phyloP scores from a whole-genome alignment of 2,113 vertebrate species.

The Hymenochirus boettgeri region DNA sequence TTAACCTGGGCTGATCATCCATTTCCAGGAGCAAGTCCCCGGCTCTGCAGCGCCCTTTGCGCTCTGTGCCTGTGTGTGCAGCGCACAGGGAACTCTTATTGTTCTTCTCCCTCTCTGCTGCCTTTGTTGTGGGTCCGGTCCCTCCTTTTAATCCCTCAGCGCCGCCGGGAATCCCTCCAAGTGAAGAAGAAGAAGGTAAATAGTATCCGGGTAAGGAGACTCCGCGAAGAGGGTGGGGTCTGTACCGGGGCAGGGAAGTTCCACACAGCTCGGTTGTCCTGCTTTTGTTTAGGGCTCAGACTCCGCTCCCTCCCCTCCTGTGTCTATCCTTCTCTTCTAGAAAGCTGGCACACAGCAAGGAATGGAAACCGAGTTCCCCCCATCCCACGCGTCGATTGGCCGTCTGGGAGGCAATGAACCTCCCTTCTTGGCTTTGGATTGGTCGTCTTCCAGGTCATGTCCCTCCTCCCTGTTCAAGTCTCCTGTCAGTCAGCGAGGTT shows the following conservation, averaged over 20 bases:
- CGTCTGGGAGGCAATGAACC: neutral
- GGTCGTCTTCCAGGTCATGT: slow-evolving; percentile 4
- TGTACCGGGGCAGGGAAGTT: neutral
- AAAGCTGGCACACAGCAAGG: slow-evolving; percentile 36
- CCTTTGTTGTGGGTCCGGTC: slow-evolving; percentile 36
- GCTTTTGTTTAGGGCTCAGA: slow-evolving; percentile 39
- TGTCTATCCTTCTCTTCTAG: slow-evolving; percentile 29
- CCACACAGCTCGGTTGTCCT: slow-evolving; percentile 18
- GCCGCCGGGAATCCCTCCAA: slow-evolving; percentile 20
- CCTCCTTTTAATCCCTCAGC: slow-evolving; percentile 32
- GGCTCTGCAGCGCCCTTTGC: slow-evolving; percentile 48
- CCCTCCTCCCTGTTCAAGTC: slow-evolving; percentile 20
- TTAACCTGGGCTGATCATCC: slow-evolving; percentile 94
- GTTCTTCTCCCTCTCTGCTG: slow-evolving; percentile 24
- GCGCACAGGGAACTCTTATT: slow-evolving; percentile 16
- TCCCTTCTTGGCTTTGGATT: neutral
- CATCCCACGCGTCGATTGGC: neutral
- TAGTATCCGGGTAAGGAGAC: slow-evolving; percentile 4
- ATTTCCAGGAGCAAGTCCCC: slow-evolving; percentile 62
- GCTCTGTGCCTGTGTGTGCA: slow-evolving; percentile 19
- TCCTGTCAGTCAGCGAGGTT: slow-evolving; percentile 32
- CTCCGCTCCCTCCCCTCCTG: slow-evolving; percentile 27
- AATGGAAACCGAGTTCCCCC: slow-evolving; percentile 24
- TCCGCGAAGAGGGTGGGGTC: neutral
- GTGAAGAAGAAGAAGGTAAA: slow-evolving; percentile 16